Conservation (phyloP, 2,888 invertebrate genomes). For the Acholoe squamosa region DNA sequence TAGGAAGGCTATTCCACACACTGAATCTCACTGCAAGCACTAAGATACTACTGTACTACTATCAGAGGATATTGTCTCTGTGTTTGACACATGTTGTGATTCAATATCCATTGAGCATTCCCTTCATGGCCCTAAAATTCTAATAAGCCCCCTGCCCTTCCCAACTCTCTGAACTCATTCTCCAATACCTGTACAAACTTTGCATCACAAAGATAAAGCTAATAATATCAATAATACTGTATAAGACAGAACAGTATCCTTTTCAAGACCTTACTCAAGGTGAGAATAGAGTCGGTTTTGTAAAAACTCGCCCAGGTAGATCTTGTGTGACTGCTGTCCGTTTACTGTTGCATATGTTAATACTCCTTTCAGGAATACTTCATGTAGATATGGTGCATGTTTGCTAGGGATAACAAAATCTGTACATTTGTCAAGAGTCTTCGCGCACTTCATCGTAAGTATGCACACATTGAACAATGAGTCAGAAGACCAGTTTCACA, state of each 20-base stretch:
- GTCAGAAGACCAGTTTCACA: background rate
- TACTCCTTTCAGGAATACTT: conserved; percentile 24
- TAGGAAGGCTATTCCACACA: background rate
- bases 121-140: background rate
- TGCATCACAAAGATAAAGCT: background rate
- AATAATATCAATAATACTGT: conserved; percentile 39
- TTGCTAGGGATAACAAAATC: background rate
- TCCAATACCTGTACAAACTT: conserved; percentile 1
- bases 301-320: background rate
- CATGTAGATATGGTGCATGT: background rate
- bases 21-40: conserved; percentile 32
- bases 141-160: background rate
- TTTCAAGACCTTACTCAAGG: background rate
- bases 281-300: background rate
- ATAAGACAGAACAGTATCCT: conserved; percentile 22
- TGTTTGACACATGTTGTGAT: background rate
- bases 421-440: too few species aligned
- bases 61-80: background rate
- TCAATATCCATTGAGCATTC: background rate
- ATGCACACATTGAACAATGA: conserved; percentile 14
- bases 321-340: background rate
- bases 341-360: conserved; percentile 19
- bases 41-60: conserved; percentile 30
- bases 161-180: background rate
- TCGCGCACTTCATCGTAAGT: background rate